phyloP scores from a whole-genome alignment of 2,113 vertebrate genomes.

The Rhynchomys soricoides region DNA sequence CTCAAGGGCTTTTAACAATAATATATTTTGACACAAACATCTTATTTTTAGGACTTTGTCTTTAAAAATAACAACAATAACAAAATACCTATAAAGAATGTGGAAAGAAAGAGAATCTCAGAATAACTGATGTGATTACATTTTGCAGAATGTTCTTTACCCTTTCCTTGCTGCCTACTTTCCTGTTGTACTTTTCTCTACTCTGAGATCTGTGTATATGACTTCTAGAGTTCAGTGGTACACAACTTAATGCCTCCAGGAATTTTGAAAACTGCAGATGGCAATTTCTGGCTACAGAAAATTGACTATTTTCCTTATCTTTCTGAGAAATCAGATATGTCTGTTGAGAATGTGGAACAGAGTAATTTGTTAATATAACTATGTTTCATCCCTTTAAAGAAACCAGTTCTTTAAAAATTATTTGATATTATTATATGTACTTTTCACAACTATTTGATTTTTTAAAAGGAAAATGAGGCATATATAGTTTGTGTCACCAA shows the following conservation, averaged over 20 bases:
- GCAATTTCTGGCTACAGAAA: conserved; percentile 31
- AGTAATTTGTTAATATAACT: not conserved
- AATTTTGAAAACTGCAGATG: not conserved
- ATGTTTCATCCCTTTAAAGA: conserved; percentile 36
- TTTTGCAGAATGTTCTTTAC: not conserved
- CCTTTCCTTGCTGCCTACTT: conserved; percentile 16
- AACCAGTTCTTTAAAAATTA: not conserved
- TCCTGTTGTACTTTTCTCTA: not conserved
- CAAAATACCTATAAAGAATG: not conserved
- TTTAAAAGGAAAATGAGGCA: not conserved
- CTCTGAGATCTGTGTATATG: not conserved
- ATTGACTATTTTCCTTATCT: conserved; percentile 39
- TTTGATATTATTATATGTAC: conserved; percentile 17
- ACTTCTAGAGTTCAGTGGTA: not conserved
- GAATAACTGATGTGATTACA: not conserved
- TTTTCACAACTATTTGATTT: not conserved
- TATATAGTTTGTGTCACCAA: not conserved
- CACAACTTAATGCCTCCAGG: not conserved
- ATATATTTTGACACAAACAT: conserved; percentile 16
- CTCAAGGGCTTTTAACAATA: not conserved
- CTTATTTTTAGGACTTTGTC: not conserved
- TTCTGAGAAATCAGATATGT: conserved; percentile 25
- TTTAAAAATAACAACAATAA: not conserved
- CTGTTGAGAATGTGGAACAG: not conserved
- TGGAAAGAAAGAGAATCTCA: not conserved